A percentile compares a stretch with the other conserved stretches of the same genome.
These are phyloP conservation scores for Zaprionus lineosus DNA, from an alignment of 2,888 invertebrate species.

Conservation along the genomic window DNA sequence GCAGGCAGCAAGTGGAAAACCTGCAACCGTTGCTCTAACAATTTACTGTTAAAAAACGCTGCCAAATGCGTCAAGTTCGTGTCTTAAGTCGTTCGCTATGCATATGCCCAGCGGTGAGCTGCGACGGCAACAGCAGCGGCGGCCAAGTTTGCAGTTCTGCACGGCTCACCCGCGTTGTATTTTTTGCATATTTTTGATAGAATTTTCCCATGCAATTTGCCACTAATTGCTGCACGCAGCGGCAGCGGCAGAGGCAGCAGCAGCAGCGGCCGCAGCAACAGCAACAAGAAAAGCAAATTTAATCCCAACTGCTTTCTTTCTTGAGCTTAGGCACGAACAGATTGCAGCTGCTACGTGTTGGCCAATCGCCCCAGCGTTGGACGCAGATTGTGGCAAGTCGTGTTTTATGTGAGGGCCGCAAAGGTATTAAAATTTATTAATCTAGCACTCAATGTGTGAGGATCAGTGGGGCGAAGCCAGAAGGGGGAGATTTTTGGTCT, in stretches of 20 bases:
- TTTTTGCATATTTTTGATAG: slow-evolving; percentile 62
- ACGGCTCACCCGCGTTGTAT: slow-evolving; percentile 43
- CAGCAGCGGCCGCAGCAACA: slow-evolving; percentile 2
- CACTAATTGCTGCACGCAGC: slow-evolving; percentile 75
- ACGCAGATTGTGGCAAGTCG: not conserved
- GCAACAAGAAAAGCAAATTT: slow-evolving; percentile 6
- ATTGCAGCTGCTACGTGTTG: slow-evolving; percentile 52
- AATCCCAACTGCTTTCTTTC: slow-evolving; percentile 54
- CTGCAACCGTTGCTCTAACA: slow-evolving; percentile 6
- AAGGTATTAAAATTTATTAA: not conserved
- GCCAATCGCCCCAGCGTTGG: slow-evolving; percentile 3
- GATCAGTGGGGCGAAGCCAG: too few relatives aligned
- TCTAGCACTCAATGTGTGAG: too few relatives aligned
- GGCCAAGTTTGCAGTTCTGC: slow-evolving; percentile 10
- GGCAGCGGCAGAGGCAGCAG: slow-evolving; percentile 18
- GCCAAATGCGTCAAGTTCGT: slow-evolving; percentile 67
- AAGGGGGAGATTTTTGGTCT: too few relatives aligned
- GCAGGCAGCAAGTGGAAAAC: slow-evolving; percentile 3
- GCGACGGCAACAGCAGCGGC: slow-evolving; percentile 6
- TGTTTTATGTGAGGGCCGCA: not conserved
- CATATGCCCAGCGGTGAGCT: slow-evolving; percentile 42
- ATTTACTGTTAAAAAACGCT: slow-evolving; percentile 64
- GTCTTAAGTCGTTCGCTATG: slow-evolving; percentile 62
- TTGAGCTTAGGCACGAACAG: slow-evolving; percentile 54
- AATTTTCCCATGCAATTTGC: slow-evolving; percentile 75